A percentile compares a stretch with the other conserved stretches of the same genome.
These are phyloP conservation scores for Bufotes viridis DNA, from an alignment of 2,797 vertebrate species.

Conservation along the genomic window DNA sequence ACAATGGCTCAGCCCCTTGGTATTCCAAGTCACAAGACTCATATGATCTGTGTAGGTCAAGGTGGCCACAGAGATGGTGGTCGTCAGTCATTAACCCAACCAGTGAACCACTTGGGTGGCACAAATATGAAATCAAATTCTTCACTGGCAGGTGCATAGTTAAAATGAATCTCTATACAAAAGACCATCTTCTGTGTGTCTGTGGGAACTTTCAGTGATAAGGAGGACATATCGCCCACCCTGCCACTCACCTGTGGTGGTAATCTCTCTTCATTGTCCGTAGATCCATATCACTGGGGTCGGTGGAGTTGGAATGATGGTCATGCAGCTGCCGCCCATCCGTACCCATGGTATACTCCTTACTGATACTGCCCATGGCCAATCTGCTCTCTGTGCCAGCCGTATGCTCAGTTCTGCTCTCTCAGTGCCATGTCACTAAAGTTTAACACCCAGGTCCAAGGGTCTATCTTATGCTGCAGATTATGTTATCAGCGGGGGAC, in stretches of 20 bases:
- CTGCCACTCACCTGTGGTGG: conserved; percentile 75
- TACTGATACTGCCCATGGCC: conserved; percentile 62
- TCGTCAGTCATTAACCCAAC: no score
- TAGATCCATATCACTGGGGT: conserved; percentile 45
- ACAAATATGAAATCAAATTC: not conserved
- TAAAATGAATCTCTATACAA: not conserved
- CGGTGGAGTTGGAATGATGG: not conserved
- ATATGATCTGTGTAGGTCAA: not conserved
- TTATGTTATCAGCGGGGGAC: conserved; percentile 58
- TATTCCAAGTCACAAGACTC: not conserved
- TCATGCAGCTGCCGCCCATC: not conserved
- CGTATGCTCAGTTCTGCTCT: conserved; percentile 9
- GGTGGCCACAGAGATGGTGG: not conserved
- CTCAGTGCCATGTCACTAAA: conserved; percentile 37
- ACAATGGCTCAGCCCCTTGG: not conserved
- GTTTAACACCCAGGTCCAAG: conserved; percentile 39
- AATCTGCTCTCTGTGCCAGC: not conserved
- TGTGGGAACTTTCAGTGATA: not conserved
- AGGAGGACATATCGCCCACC: not conserved
- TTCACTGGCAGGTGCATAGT: not conserved
- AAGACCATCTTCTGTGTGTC: not conserved
- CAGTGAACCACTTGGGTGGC: not conserved
- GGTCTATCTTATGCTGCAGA: conserved; percentile 53
- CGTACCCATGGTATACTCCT: conserved; percentile 9
- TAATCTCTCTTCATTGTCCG: conserved; percentile 65